Percentiles rank a stretch among this genome's conserved stretches.
phyloP scores from a whole-genome alignment of 2,888 invertebrate genomes.

The Strigamia maritima region DNA sequence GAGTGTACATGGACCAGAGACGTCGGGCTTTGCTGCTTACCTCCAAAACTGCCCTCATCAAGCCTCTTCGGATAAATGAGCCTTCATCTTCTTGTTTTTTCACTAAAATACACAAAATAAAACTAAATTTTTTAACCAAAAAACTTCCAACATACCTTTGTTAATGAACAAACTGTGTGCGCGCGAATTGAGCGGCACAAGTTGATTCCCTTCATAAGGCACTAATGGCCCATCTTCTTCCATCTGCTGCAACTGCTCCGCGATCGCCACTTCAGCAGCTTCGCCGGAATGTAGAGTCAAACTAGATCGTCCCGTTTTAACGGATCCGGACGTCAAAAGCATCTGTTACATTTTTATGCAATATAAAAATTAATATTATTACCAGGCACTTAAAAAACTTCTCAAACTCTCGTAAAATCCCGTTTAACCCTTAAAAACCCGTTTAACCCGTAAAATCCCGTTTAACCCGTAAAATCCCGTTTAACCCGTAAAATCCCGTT shows the following conservation, averaged over 20 bases:
- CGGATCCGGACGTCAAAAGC: not conserved
- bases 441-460: no score
- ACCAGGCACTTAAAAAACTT: no score
- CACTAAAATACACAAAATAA: not conserved
- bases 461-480: no score
- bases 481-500: no score
- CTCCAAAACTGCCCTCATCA: not conserved
- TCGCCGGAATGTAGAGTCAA: not conserved
- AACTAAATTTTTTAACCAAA: not conserved
- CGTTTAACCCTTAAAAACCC: no score
- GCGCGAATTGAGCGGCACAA: not conserved
- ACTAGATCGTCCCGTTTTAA: not conserved
- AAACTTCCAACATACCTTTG: not conserved
- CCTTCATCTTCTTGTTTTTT: not conserved
- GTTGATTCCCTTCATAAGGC: constrained; percentile 7
- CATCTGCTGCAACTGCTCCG: not conserved
- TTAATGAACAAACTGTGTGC: not conserved
- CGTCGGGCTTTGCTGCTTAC: not conserved
- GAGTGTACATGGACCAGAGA: not conserved
- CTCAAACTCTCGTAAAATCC: no score
- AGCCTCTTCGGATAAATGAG: not conserved
- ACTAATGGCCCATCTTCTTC: not conserved
- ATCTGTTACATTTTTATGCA: not conserved
- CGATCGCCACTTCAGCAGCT: constrained; percentile 1
- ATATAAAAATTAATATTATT: no score